These are phyloP conservation scores for Erebia epiphron DNA, from an alignment of 2,888 invertebrate species.

Conservation along the genomic window DNA sequence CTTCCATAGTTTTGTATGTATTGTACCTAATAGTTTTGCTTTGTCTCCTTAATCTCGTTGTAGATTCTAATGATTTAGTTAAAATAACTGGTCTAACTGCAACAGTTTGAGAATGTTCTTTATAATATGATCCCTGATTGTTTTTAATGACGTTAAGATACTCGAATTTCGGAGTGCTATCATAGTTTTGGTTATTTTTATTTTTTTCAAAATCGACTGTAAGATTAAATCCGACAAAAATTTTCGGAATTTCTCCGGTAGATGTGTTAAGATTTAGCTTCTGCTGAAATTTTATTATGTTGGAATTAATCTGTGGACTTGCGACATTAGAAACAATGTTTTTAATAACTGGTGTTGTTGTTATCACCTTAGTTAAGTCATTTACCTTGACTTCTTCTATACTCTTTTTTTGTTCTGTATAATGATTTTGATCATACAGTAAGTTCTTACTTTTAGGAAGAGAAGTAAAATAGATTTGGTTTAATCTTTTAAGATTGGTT, in stretches of 20 bases:
- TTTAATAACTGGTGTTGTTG: neutral
- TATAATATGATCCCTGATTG: neutral
- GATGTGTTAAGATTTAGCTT: neutral
- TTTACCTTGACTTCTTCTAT: neutral
- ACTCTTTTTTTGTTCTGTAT: neutral
- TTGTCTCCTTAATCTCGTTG: slow-evolving; percentile 14
- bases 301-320: neutral
- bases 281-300: neutral
- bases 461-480: neutral
- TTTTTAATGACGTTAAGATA: neutral
- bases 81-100: neutral
- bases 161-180: neutral
- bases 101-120: neutral
- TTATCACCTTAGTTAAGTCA: neutral
- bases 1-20: slow-evolving; percentile 40
- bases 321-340: neutral
- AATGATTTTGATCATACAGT: neutral
- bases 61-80: neutral
- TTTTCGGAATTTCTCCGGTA: neutral
- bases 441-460: neutral
- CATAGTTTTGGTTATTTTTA: neutral
- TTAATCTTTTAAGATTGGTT: neutral
- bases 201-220: neutral
- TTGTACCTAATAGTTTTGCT: slow-evolving; percentile 41
- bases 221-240: neutral